A percentile compares a stretch with the other conserved stretches of the same genome.
Conservation (phyloP, 2,888 invertebrate genomes). For the Platycheirus albimanus region DNA sequence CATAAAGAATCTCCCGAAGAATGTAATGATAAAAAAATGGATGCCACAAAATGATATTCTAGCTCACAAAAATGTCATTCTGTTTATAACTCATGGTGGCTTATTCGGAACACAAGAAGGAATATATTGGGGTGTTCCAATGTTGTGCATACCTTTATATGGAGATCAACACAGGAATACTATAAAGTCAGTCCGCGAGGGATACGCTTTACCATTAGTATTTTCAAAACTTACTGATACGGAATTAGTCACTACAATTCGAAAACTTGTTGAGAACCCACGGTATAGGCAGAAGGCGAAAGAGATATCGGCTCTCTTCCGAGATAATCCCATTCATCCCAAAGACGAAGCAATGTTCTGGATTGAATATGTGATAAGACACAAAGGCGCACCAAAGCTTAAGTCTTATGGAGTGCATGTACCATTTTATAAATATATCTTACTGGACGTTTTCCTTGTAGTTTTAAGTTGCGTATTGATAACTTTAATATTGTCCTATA, state of each 20-base stretch:
- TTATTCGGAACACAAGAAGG: slow-evolving; percentile 83
- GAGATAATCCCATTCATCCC: slow-evolving; percentile 84
- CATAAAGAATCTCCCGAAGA: slow-evolving; percentile 81
- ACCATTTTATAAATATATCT: slow-evolving; percentile 81
- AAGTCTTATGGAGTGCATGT: slow-evolving; percentile 82
- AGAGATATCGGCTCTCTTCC: slow-evolving; percentile 83
- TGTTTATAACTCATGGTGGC: slow-evolving; percentile 83
- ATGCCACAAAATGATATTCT: slow-evolving; percentile 84
- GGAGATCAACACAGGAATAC: slow-evolving; percentile 83
- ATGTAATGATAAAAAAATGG: slow-evolving; percentile 84
- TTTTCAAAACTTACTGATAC: slow-evolving; percentile 81
- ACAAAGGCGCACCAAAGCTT: slow-evolving; percentile 82
- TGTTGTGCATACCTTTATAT: slow-evolving; percentile 83
- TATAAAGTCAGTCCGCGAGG: slow-evolving; percentile 80
- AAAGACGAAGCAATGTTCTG: slow-evolving; percentile 85
- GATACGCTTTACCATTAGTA: slow-evolving; percentile 80
- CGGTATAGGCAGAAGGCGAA: slow-evolving; percentile 82
- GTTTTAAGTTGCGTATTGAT: slow-evolving; percentile 76
- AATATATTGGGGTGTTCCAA: slow-evolving; percentile 82
- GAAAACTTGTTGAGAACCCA: slow-evolving; percentile 80
- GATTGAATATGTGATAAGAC: slow-evolving; percentile 85
- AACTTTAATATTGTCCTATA: slow-evolving; percentile 2
- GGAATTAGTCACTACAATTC: slow-evolving; percentile 79
- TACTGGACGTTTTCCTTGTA: slow-evolving; percentile 84
- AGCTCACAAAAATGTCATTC: slow-evolving; percentile 82